Percentiles rank a stretch among this genome's conserved stretches.
phyloP scores from a whole-genome alignment of 2,113 vertebrate genomes.

The Zosterops lateralis region DNA sequence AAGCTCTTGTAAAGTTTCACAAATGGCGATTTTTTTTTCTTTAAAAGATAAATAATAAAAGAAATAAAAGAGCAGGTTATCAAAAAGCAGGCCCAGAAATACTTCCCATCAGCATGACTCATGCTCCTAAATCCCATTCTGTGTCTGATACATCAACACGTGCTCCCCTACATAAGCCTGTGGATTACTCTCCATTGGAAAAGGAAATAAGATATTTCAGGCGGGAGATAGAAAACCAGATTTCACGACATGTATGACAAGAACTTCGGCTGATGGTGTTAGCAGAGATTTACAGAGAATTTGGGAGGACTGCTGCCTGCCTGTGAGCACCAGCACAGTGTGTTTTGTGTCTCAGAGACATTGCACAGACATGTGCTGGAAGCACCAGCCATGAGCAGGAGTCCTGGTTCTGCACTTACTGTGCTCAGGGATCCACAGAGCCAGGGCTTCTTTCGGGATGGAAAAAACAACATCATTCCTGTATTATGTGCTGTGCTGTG shows the following conservation, averaged over 20 bases:
- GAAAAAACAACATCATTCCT: background rate
- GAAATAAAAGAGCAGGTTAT: background rate
- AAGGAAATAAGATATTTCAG: background rate
- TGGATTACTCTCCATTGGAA: background rate
- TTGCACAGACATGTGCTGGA: rapidly evolving
- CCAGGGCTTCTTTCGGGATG: background rate
- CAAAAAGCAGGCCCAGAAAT: background rate
- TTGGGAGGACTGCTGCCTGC: background rate
- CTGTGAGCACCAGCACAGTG: background rate
- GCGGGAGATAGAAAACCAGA: background rate
- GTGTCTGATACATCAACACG: background rate
- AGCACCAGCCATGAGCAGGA: background rate
- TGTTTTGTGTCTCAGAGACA: background rate
- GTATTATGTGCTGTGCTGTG: background rate
- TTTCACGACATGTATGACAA: background rate
- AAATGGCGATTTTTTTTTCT: background rate
- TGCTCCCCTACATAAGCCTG: background rate
- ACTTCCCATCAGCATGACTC: background rate
- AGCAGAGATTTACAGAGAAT: background rate
- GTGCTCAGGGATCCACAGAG: background rate
- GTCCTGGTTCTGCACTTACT: rapidly evolving
- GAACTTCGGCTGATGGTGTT: background rate
- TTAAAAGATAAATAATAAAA: background rate
- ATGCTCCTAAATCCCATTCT: background rate
- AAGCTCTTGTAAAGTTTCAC: background rate